phyloP scores from a whole-genome alignment of 2,888 invertebrate genomes.

The Hedychridium roseum region DNA sequence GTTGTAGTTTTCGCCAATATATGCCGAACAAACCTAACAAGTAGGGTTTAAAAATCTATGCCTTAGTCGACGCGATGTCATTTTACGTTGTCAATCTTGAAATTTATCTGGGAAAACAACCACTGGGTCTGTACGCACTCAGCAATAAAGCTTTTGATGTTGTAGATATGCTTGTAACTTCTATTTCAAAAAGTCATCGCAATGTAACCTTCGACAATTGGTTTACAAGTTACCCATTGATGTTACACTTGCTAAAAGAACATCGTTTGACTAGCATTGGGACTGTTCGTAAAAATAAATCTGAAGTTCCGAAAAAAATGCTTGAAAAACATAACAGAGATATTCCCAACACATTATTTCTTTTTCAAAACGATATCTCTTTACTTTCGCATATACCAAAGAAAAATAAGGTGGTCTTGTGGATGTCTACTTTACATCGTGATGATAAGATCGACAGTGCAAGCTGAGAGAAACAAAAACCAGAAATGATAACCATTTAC shows the following conservation, averaged over 20 bases:
- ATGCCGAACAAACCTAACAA: slow-evolving; percentile 24
- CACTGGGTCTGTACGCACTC: slow-evolving; percentile 36
- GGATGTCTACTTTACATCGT: slow-evolving; percentile 28
- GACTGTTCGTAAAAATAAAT: slow-evolving; percentile 34
- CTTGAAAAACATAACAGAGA: slow-evolving; percentile 12
- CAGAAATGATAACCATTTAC: slow-evolving; percentile 27
- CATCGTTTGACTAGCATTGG: slow-evolving; percentile 29
- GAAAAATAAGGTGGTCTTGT: slow-evolving; percentile 34
- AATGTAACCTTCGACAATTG: slow-evolving; percentile 47
- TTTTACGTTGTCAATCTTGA: slow-evolving; percentile 37
- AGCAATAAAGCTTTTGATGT: slow-evolving; percentile 41
- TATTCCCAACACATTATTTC: slow-evolving; percentile 12
- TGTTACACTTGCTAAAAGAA: slow-evolving; percentile 29
- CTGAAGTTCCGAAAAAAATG: slow-evolving; percentile 26
- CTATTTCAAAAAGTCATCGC: slow-evolving; percentile 39
- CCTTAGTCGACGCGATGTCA: slow-evolving; percentile 21
- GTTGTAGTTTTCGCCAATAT: slow-evolving; percentile 22
- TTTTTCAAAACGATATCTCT: slow-evolving; percentile 11
- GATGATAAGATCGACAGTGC: slow-evolving; percentile 18
- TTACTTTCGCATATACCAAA: slow-evolving; percentile 42
- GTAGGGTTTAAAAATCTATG: slow-evolving; percentile 27
- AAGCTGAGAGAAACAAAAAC: slow-evolving; percentile 16
- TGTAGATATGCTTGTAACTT: slow-evolving; percentile 31
- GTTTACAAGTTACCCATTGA: slow-evolving; percentile 43
- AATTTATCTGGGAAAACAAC: slow-evolving; percentile 44